Percentiles rank a stretch among this genome's conserved stretches.
Evolutionary conservation across 64 coral and sea anemone genomes (phyloP).

Genomic region (Trachythela sp.): DNA sequence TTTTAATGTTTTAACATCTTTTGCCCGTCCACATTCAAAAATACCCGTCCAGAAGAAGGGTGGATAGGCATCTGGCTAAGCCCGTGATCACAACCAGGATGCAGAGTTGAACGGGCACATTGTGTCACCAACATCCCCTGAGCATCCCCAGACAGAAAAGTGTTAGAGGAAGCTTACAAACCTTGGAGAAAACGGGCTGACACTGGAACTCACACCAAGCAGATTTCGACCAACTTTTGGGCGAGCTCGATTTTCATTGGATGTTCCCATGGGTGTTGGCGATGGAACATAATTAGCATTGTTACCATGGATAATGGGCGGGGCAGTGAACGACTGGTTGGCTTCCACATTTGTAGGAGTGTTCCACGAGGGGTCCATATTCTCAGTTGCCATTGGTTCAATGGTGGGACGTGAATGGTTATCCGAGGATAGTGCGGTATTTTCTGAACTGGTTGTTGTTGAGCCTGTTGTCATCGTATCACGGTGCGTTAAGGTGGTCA

Average conservation of each 20-base stretch:
- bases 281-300: conserved; percentile 10
- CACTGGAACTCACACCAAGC: conserved; percentile 59
- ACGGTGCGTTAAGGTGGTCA: conserved; percentile 47
- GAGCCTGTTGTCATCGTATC: conserved; percentile 68
- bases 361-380: conserved; percentile 73
- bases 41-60: too few species aligned
- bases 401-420: conserved; percentile 38
- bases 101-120: not conserved
- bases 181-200: conserved; percentile 85
- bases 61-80: too few species aligned
- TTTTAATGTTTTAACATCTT: too few species aligned
- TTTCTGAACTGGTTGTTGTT: conserved; percentile 59
- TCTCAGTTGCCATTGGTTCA: conserved; percentile 83
- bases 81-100: too few species aligned
- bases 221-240: conserved; percentile 81
- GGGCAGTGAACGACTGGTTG: not conserved
- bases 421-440: conserved; percentile 26
- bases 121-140: not conserved
- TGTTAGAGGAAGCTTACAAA: not conserved
- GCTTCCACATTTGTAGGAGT: not conserved
- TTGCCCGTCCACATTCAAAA: too few species aligned
- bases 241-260: conserved; percentile 62
- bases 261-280: conserved; percentile 52
- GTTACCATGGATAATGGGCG: not conserved
- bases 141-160: too few species aligned